Percentiles rank a stretch among this genome's conserved stretches.
Evolutionary conservation across 1,140 invertebrate species (phyloP).

Genomic region (Panagrolaimus sp.): DNA sequence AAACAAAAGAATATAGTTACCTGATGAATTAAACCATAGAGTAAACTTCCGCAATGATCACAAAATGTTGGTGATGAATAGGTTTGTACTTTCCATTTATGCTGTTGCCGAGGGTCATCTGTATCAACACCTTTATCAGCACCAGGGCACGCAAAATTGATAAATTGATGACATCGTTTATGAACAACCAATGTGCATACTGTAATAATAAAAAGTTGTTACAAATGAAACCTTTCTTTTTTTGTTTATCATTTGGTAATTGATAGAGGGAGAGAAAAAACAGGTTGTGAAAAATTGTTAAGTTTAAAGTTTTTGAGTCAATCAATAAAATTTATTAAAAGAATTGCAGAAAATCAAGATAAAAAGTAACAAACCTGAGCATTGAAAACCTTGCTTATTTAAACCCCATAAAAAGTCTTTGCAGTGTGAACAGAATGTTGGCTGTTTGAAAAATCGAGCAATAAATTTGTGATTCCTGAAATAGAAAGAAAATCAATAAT

Average conservation of each 20-base stretch:
- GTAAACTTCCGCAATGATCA: constrained; percentile 96
- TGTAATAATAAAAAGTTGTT: constrained; percentile 19
- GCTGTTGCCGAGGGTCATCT: constrained; percentile 82
- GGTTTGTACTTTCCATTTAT: constrained; percentile 87
- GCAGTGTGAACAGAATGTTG: constrained; percentile 98
- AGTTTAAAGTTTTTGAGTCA: too few relatives aligned
- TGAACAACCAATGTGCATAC: constrained; percentile 81
- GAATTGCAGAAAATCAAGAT: too few relatives aligned
- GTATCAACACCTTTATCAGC: constrained; percentile 95
- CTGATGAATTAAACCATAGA: constrained; percentile 87
- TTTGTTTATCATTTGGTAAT: too few relatives aligned
- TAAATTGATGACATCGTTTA: constrained; percentile 97
- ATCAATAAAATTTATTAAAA: too few relatives aligned
- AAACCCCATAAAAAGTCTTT: constrained; percentile 99
- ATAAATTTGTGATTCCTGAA: constrained; percentile 97
- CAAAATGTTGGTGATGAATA: constrained; percentile 97
- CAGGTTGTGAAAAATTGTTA: too few relatives aligned
- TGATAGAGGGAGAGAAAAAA: constrained; percentile 18
- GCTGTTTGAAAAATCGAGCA: constrained; percentile 98
- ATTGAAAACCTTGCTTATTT: constrained; percentile 96
- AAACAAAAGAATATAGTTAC: constrained; percentile 54
- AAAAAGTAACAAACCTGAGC: constrained; percentile 71
- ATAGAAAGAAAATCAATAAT: too few relatives aligned
- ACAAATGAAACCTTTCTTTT: too few relatives aligned
- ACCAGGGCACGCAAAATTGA: constrained; percentile 94